Evolutionary conservation across 2,888 invertebrate species (phyloP).

Genomic region (Tachina lurida): DNA sequence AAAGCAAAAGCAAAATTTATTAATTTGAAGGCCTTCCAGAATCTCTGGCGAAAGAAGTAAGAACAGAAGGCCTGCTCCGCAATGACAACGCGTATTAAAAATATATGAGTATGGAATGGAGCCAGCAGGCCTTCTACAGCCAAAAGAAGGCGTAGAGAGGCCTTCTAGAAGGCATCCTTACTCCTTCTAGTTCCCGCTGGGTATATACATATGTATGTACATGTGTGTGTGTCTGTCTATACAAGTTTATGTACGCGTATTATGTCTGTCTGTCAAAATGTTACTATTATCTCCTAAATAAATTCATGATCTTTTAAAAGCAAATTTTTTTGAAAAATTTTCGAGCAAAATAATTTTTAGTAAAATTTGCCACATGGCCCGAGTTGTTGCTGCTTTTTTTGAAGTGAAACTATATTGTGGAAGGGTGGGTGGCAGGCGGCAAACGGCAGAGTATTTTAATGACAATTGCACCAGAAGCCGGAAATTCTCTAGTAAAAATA

Average conservation of each 20-base stretch:
- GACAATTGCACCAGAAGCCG: slow-evolving; percentile 60
- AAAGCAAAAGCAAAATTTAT: too few species aligned
- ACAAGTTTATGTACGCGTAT: background rate
- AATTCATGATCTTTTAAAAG: background rate
- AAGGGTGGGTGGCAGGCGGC: slow-evolving; percentile 2
- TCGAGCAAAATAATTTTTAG: background rate
- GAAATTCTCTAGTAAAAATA: slow-evolving; percentile 55
- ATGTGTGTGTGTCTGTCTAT: background rate
- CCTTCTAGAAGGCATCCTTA: too few species aligned
- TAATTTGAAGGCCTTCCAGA: too few species aligned
- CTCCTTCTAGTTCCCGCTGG: too few species aligned
- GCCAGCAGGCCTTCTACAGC: too few species aligned
- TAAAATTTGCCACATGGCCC: slow-evolving; percentile 26
- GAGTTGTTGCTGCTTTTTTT: background rate
- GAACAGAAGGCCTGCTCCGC: too few species aligned
- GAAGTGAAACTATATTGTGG: background rate
- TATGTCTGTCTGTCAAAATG: background rate
- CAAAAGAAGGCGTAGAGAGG: too few species aligned
- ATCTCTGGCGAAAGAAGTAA: too few species aligned
- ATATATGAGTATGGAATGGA: too few species aligned
- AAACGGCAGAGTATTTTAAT: background rate
- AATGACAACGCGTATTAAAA: too few species aligned
- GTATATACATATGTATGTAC: background rate
- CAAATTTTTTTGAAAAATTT: background rate
- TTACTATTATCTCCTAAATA: background rate